Evolutionary conservation across 2,888 invertebrate species (phyloP), one percentile per base, ranked within the genome.

Genomic region (Elegia similella): DNA sequence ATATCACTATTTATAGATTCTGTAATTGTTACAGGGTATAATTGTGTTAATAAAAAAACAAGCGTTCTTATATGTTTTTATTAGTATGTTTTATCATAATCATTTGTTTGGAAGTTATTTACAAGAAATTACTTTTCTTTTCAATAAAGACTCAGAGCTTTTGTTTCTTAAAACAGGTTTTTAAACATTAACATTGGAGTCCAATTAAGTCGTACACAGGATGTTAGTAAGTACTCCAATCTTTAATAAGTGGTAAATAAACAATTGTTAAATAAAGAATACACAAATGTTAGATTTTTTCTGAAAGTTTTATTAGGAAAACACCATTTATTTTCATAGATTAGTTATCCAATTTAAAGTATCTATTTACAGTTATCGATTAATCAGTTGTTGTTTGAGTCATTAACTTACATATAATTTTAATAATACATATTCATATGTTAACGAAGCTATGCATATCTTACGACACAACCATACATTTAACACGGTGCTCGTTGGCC

Each of bases 391-490:
- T 80, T 80, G 23, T 32, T 38, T 79, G 79, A 84, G 79, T 86
- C 75, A 75, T 82, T 80, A 80, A 82, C 83, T 81, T 88, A 88
- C 76, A 77, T 79, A 80, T 84, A 86, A 74, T 75, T 78, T 84
- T 84, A 84, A 73, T 84, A 84, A 78, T 86, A 86, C 81, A 59
- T 76, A 80, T 46, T 15, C 42, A 43, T 80, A 78, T 68, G 77
- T 79, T 86, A 88, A 89, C 89, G 84, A 89, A 89, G 85, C 88
- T 88, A 89, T 86, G 84, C 78, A 88, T 89, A 89, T 88, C 84
- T 87, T 90, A 91, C 85, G 92, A 92, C 92, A 92, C 92, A 92
- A 92, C 92, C 92, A 92, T 92, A 91, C 82, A 88, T 87, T 89
- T 86, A 90, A 88, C 88, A 88, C 87, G 90, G 88, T 84, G 86